Evolutionary conservation across 2,797 vertebrate genomes (phyloP).

Genomic region (Forpus xanthops): DNA sequence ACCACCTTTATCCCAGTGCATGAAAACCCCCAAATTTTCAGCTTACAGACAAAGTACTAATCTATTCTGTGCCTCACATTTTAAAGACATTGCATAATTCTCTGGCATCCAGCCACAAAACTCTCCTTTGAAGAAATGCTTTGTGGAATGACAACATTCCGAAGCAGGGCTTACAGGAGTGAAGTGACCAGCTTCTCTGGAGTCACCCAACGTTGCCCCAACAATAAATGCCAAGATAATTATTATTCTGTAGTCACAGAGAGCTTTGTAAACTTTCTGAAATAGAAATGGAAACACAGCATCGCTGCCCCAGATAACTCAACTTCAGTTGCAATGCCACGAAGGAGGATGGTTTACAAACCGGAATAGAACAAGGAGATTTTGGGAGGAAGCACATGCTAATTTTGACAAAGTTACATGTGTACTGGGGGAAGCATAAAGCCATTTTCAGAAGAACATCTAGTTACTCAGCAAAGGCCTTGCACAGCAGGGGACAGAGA

Average conservation of each 20-base stretch:
- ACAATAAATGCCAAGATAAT: not conserved
- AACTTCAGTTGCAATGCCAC: not conserved
- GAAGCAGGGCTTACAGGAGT: not conserved
- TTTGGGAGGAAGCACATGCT: not conserved
- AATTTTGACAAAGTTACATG: not conserved
- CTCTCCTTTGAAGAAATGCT: slow-evolving; percentile 15
- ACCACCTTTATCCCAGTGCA: not conserved
- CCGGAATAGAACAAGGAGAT: not conserved
- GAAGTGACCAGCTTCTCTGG: not conserved
- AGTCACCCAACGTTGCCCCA: not conserved
- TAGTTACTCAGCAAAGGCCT: not conserved
- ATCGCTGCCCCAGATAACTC: slow-evolving; percentile 6
- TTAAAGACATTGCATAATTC: slow-evolving; percentile 34
- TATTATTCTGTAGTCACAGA: not conserved
- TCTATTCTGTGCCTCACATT: slow-evolving; percentile 13
- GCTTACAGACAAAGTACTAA: not conserved
- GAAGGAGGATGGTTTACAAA: not conserved
- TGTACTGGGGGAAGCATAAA: not conserved
- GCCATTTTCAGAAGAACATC: not conserved
- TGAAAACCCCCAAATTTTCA: not conserved
- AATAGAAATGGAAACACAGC: not conserved
- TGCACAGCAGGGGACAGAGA: not conserved
- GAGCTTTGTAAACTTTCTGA: not conserved
- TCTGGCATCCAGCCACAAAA: not conserved
- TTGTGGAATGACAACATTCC: not conserved